Evolutionary conservation across 92 coral and sea anemone genomes (phyloP), one percentile per base, ranked within the genome.

Genomic region (Pocillopora grandis): DNA sequence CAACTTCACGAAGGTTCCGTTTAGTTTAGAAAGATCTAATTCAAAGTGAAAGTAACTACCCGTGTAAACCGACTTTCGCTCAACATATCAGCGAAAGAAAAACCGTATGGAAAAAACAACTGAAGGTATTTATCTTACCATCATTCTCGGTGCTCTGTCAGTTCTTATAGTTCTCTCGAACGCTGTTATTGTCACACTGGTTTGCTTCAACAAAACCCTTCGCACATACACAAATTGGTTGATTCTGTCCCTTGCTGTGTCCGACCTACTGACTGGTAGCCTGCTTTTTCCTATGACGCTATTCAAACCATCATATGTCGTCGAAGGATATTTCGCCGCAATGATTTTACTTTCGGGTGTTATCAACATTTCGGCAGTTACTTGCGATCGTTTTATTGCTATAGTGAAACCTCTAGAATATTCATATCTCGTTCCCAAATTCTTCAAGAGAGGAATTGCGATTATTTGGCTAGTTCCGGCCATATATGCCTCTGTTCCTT

Each of bases 341-440:
- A 76, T 86, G 13, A 89, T 93, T 18, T 87, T 93, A 21, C 80
- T 85, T 10, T 84, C 93, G 33, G 97, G 97, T 16, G 97, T 91
- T 20, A 92, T 89, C 16, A 93, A 93, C 73, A 87, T 93, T 5
- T 83, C 87, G 15, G 91, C 96, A 0, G 94, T 93, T 7, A 93
- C 97, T 2, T 93, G 86, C 72, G 97, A 93, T 66, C 88, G 97
- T 35, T 90, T 82, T 62, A 58, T 90, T 12, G 97, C 94, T 8
- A 83, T 90, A 2, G 76, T 84, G 79, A 92, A 70, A 7, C 94
- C 97, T 19, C 80, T 93, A 14, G 71, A 77, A 17, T 93, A 93
- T 31, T 65, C 75, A 20, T 88, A 87, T 52, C 89, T 80, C 17
- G 84, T 89, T 19, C 84, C 97, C 0, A 86, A 65, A 74, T 27